Evolutionary conservation across 2,888 invertebrate genomes (phyloP).

Genomic region (Scaptomyza cyrtandrae): DNA sequence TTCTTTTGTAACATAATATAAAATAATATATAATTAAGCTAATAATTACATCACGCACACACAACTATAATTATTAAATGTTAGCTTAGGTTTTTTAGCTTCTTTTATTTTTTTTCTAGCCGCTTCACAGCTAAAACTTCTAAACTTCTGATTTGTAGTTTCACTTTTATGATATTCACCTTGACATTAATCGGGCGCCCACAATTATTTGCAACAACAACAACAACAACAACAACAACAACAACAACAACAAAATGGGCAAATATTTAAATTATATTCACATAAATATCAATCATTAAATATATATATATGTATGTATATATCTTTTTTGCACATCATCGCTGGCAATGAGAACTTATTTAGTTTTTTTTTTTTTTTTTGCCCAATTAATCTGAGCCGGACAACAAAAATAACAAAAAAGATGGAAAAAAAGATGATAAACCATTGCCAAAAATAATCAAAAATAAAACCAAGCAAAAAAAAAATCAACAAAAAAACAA

Average conservation of each 20-base stretch:
- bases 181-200: conserved; percentile 51
- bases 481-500: not conserved
- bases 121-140: conserved; percentile 2
- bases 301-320: not conserved
- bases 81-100: conserved; percentile 2
- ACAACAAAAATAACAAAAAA: conserved; percentile 12
- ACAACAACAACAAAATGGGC: not conserved
- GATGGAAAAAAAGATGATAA: conserved; percentile 21
- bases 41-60: conserved; percentile 13
- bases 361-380: conserved; percentile 18
- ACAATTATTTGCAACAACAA: conserved; percentile 34
- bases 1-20: not conserved
- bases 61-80: conserved; percentile 17
- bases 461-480: conserved; percentile 9
- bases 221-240: not conserved
- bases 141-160: conserved; percentile 29
- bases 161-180: conserved; percentile 44
- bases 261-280: conserved; percentile 30
- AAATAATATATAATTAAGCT: conserved; percentile 10
- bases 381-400: conserved; percentile 22
- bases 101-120: not conserved
- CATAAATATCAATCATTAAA: conserved; percentile 40
- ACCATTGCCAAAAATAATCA: conserved; percentile 23
- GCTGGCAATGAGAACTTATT: conserved; percentile 43
- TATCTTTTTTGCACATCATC: conserved; percentile 50